phyloP scores from a whole-genome alignment of 2,113 vertebrate genomes.

The Aleadryas rufinucha region DNA sequence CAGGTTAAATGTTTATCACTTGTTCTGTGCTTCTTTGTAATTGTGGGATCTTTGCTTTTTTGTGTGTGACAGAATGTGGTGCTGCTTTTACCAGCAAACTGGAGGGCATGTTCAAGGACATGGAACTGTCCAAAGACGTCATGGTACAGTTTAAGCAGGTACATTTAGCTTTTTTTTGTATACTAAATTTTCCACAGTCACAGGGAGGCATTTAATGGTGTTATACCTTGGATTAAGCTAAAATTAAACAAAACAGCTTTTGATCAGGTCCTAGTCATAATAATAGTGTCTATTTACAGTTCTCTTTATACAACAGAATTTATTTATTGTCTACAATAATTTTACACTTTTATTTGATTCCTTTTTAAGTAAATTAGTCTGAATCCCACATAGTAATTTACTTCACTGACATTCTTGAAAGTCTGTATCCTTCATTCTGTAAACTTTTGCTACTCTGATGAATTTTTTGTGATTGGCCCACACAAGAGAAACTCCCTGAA shows the following conservation, averaged over 20 bases:
- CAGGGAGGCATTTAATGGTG: neutral
- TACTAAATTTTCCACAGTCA: neutral
- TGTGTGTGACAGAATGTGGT: slow-evolving; percentile 73
- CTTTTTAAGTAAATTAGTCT: neutral
- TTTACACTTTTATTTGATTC: neutral
- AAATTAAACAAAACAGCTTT: neutral
- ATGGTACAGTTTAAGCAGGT: slow-evolving; percentile 86
- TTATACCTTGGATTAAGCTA: neutral
- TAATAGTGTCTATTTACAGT: neutral
- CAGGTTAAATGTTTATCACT: neutral
- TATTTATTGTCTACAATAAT: neutral
- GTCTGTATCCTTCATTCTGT: neutral
- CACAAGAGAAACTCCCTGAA: neutral
- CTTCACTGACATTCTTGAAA: neutral
- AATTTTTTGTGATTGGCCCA: neutral
- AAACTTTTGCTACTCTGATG: neutral
- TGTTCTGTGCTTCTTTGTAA: neutral
- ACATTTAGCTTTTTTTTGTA: neutral
- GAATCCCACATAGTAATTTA: neutral
- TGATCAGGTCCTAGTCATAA: neutral
- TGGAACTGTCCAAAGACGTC: slow-evolving; percentile 84
- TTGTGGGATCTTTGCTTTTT: neutral
- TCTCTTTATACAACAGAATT: neutral
- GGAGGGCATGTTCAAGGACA: slow-evolving; percentile 86
- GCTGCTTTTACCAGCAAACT: slow-evolving; percentile 85